Percentiles rank a stretch among this genome's conserved stretches.
Evolutionary conservation across 2,888 invertebrate species (phyloP).

Genomic region (Dryocosmus kuriphilus): DNA sequence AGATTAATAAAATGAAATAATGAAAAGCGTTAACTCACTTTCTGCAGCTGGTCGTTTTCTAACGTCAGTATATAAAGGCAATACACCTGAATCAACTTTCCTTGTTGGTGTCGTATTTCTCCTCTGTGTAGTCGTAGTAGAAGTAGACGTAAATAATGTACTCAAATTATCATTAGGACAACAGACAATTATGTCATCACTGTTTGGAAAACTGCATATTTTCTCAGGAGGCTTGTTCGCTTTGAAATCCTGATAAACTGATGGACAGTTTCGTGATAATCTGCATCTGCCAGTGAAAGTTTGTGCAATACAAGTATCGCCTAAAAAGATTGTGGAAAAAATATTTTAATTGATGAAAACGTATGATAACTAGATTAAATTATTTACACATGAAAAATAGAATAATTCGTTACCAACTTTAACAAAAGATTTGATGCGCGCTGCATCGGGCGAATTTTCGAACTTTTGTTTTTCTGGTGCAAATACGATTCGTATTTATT

Average conservation of each 20-base stretch:
- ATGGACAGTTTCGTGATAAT: conserved; percentile 55
- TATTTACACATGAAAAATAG: too few species aligned
- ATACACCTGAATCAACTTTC: background rate
- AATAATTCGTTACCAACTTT: too few species aligned
- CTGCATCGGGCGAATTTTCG: too few species aligned
- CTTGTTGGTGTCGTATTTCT: background rate
- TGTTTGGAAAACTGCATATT: conserved; percentile 59
- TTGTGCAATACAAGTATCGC: conserved; percentile 54
- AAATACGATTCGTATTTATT: too few species aligned
- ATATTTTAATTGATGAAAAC: too few species aligned
- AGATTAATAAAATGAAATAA: conserved; percentile 1
- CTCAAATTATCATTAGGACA: conserved; percentile 59
- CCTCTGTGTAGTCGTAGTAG: conserved; percentile 43
- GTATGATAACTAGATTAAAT: too few species aligned
- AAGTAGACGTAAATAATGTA: background rate
- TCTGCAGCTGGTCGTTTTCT: conserved; percentile 11
- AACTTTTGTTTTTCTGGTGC: too few species aligned
- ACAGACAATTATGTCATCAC: conserved; percentile 65
- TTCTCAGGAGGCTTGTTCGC: conserved; percentile 59
- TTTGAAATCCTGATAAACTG: conserved; percentile 61
- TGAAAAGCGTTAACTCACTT: conserved; percentile 36
- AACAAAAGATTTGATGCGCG: too few species aligned
- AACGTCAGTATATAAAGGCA: background rate
- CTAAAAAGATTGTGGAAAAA: conserved; percentile 53
- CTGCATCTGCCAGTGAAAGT: conserved; percentile 61